Base-by-base conservation (phyloP, 2,797 vertebrate species). In the Synanceia verrucosa region DNA sequence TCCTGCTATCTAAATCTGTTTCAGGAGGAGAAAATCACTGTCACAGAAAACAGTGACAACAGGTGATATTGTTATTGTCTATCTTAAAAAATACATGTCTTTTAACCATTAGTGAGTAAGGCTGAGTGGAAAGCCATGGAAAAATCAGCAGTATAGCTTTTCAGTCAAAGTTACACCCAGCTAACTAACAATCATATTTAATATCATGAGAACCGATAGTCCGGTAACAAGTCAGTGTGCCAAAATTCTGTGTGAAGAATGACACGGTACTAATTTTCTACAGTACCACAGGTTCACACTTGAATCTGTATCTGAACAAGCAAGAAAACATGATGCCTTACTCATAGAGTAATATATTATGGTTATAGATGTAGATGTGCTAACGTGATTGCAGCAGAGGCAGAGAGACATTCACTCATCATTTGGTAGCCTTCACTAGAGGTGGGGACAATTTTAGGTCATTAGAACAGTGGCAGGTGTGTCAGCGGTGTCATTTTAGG, bases 381-480 rank as follows among this genome's bases (percentile, higher is more conserved):
- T 48, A 58, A 47, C 36, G 26, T 57, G 72, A 64, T 28, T 33
- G 34, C 31, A 68, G 47, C 48, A 57, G 26, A 72, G 18, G 46
- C 23, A 64, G 31, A 33, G 44, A 72, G 29, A 61, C 56, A 70
- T 63, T 62, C 24, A 24, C 59, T 69, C 33, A 28, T 76, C 67
- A 70, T 76, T 65, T 74, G 60, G 51, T 64, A 63, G 63, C 65
- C 68, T 67, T 77, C 53, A 58, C 65, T 39, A 19, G 8, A 62
- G 28, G 62, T 52, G 44, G 69, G 64, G 36, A 65, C 59, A 70
- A 67, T 76, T 78, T 74, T 29, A 74, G 63, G 66, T 80, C 1
- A 18, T 77, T 50, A 53, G 62, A 67, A 64, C 81, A 83, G 67
- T 72, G 53, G 36, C 65, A 64, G 71, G 56, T 71, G 59, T 61